Percentiles rank a stretch among this genome's conserved stretches.
These are phyloP conservation scores for Bos javanicus DNA, from an alignment of 2,113 vertebrate genomes.

Conservation along the genomic window DNA sequence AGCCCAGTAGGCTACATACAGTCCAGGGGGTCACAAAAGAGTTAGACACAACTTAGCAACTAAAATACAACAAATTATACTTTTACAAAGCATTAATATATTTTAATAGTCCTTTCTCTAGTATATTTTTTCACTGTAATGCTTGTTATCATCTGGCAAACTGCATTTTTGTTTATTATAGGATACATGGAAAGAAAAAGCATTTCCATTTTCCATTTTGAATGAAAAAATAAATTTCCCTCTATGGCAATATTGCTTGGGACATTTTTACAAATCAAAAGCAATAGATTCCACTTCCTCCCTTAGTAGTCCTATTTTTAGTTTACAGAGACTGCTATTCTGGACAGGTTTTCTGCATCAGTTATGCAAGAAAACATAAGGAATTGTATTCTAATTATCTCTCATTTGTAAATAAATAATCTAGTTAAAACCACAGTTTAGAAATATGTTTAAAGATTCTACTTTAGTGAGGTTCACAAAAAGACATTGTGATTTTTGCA, in stretches of 20 bases:
- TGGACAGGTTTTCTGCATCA: background rate
- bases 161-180: background rate
- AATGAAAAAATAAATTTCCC: background rate
- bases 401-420: background rate
- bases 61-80: background rate
- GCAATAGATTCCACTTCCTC: background rate
- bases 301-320: background rate
- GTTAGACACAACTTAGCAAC: background rate
- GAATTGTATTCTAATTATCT: background rate
- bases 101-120: background rate
- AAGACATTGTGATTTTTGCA: background rate
- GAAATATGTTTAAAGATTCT: background rate
- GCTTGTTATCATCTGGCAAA: background rate
- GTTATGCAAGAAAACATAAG: background rate
- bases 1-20: background rate
- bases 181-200: background rate
- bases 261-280: background rate
- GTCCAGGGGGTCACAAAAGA: background rate
- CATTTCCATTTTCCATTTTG: background rate
- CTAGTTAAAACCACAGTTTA: background rate
- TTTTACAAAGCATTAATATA: background rate
- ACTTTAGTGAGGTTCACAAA: background rate
- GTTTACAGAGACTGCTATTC: background rate
- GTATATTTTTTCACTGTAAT: background rate
- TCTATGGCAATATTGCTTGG: background rate